phyloP scores from a whole-genome alignment of 2,797 vertebrate species.

The Xerus rutilus region DNA sequence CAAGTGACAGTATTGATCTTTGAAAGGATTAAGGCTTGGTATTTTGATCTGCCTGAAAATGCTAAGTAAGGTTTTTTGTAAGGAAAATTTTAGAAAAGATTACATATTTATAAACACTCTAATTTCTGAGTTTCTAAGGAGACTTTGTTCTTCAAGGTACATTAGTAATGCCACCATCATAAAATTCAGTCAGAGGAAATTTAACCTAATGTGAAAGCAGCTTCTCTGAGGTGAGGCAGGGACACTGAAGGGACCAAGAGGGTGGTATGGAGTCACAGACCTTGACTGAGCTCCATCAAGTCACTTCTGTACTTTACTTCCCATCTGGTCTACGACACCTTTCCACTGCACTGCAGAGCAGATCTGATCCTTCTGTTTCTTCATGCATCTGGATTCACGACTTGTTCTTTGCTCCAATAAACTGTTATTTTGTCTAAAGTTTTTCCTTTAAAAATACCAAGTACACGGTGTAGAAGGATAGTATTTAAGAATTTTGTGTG shows the following conservation, averaged over 20 bases:
- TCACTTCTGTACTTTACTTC: not conserved
- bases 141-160: not conserved
- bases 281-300: too few relatives aligned
- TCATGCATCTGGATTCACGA: not conserved
- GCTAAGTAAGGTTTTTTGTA: not conserved
- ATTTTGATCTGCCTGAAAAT: slow-evolving; percentile 21
- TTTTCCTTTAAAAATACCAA: not conserved
- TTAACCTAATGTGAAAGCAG: not conserved
- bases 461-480: not conserved
- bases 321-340: not conserved
- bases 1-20: not conserved
- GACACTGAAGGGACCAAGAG: not conserved
- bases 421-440: not conserved
- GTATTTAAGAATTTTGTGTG: not conserved
- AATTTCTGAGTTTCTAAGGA: not conserved
- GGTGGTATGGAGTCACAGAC: not conserved
- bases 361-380: not conserved
- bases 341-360: too few relatives aligned
- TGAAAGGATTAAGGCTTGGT: slow-evolving; percentile 38
- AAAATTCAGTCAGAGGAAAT: not conserved
- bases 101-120: not conserved
- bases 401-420: not conserved
- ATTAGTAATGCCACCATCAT: not conserved
- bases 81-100: slow-evolving; percentile 18
- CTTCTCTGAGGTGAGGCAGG: not conserved